These are phyloP conservation scores for Tolmerus cingulatus DNA, from an alignment of 2,888 invertebrate species.

Conservation along the genomic window DNA sequence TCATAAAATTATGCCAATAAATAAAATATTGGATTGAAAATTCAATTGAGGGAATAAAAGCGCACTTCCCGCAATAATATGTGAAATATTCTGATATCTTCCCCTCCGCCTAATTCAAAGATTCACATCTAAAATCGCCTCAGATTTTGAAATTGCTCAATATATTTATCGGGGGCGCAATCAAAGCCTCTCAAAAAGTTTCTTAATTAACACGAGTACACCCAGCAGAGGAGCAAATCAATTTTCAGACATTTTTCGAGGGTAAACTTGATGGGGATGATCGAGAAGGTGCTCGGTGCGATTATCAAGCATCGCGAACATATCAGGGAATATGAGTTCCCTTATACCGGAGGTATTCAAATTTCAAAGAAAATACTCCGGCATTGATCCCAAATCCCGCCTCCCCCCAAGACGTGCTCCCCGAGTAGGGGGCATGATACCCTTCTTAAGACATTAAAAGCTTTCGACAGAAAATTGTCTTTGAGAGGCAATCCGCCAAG, in stretches of 20 bases:
- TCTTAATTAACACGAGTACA: background rate
- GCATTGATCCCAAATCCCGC: background rate
- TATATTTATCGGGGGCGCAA: background rate
- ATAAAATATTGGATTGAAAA: background rate
- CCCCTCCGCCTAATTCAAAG: background rate
- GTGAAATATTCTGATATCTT: background rate
- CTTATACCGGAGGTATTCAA: background rate
- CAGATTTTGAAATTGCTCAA: background rate
- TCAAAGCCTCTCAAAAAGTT: background rate
- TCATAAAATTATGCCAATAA: background rate
- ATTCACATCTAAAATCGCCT: background rate
- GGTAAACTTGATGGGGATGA: background rate
- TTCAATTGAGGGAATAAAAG: background rate
- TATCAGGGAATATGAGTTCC: background rate
- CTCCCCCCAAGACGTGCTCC: background rate
- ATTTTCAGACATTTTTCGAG: background rate
- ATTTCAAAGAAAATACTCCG: conserved; percentile 4
- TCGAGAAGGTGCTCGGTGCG: background rate
- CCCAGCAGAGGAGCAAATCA: background rate
- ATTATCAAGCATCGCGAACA: background rate
- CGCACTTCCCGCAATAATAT: background rate
- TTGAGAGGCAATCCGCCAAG: background rate
- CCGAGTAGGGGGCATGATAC: background rate
- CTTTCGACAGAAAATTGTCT: conserved; percentile 29
- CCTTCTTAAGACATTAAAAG: conserved; percentile 15